Percentiles rank a stretch among this genome's conserved stretches.
These are phyloP conservation scores for Ochotona curzoniae DNA, from an alignment of 2,113 vertebrate genomes.

Conservation along the genomic window DNA sequence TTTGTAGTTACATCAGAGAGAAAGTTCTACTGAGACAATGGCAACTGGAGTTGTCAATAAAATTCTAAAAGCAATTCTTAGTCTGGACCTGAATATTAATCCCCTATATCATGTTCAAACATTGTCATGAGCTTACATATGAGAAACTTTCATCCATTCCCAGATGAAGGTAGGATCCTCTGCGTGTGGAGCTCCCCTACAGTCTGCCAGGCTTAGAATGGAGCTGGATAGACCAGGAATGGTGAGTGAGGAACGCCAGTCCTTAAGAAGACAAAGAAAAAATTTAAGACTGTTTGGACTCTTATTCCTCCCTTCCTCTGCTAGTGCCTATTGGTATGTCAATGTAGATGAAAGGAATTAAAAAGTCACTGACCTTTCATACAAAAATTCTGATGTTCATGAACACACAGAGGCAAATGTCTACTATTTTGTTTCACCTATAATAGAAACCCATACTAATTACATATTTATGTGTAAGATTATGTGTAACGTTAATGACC, in stretches of 20 bases:
- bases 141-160: neutral
- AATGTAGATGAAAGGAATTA: neutral
- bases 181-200: too few species aligned
- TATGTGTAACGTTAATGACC: neutral
- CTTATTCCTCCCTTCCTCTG: neutral
- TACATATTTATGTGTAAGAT: neutral
- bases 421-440: neutral
- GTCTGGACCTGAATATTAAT: constrained; percentile 21
- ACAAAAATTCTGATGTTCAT: too few species aligned
- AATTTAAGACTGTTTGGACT: constrained; percentile 44
- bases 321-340: neutral
- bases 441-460: constrained; percentile 24
- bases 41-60: constrained; percentile 1
- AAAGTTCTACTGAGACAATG: neutral
- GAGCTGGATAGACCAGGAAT: neutral
- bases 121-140: neutral
- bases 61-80: constrained; percentile 24
- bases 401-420: neutral
- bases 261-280: constrained; percentile 40
- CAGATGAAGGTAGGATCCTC: too few species aligned
- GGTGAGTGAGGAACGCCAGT: neutral
- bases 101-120: constrained; percentile 35
- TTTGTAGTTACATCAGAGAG: constrained; percentile 21
- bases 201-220: too few species aligned
- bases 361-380: too few species aligned